Percentiles rank a stretch among this genome's conserved stretches.
Evolutionary conservation across 1,140 invertebrate genomes (phyloP).

Genomic region (Theocolax elegans): DNA sequence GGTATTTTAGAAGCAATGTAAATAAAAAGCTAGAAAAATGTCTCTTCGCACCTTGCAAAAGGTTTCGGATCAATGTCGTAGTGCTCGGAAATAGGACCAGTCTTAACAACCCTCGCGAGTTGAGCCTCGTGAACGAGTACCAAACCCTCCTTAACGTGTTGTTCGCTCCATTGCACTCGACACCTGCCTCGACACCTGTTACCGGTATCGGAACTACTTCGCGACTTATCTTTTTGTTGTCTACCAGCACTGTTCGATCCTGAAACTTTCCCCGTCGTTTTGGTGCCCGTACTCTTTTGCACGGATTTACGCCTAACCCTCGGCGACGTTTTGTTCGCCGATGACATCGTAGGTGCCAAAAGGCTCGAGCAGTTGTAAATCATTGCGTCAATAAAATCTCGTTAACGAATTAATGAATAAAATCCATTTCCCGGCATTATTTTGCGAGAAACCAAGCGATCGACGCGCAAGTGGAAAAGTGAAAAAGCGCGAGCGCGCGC

Average conservation of each 20-base stretch:
- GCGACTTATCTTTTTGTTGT: background rate
- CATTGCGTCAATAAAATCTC: too few species aligned
- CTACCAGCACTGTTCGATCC: background rate
- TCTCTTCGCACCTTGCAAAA: conserved; percentile 59
- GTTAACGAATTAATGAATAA: too few species aligned
- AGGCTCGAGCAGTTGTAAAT: conserved; percentile 55
- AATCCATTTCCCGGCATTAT: too few species aligned
- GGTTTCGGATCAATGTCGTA: conserved; percentile 65
- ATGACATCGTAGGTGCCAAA: conserved; percentile 64
- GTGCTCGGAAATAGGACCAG: conserved; percentile 61
- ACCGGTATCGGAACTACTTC: too few species aligned
- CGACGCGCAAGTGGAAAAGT: too few species aligned
- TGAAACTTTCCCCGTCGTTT: conserved; percentile 12
- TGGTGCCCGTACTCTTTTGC: conserved; percentile 13
- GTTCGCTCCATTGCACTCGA: conserved; percentile 65
- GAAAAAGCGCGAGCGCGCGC: too few species aligned
- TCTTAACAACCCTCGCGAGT: conserved; percentile 63
- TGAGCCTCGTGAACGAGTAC: conserved; percentile 64
- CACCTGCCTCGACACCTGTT: conserved; percentile 58
- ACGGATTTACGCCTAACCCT: conserved; percentile 35
- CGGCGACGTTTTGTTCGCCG: conserved; percentile 57
- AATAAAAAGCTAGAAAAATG: background rate
- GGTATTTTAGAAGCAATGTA: too few species aligned
- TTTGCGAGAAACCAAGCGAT: too few species aligned
- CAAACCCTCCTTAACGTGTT: conserved; percentile 65